Conservation (phyloP, 2,888 invertebrate genomes). For the Julus scandinavius region DNA sequence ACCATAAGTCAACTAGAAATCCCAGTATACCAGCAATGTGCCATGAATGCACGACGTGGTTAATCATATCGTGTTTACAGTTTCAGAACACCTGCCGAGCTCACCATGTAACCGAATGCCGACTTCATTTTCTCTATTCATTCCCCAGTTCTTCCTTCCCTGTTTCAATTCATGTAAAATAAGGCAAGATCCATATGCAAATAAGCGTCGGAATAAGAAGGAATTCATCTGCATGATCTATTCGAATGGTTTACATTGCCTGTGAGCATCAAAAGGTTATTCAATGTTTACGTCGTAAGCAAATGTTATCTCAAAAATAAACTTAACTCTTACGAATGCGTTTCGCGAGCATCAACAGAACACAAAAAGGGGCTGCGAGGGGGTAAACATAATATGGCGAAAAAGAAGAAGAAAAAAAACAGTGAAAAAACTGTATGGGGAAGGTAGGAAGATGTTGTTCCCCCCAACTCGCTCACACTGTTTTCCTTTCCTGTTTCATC, state of each 20-base stretch:
- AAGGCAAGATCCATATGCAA: conserved; percentile 46
- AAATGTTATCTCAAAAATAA: conserved; percentile 43
- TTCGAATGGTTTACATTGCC: conserved; percentile 42
- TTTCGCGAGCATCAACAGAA: conserved; percentile 26
- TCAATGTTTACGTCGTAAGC: conserved; percentile 43
- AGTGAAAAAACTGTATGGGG: neutral
- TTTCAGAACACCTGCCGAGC: neutral
- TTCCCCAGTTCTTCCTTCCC: neutral
- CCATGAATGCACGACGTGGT: no score
- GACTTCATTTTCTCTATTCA: neutral
- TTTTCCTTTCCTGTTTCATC: conserved; percentile 40
- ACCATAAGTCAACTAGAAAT: no score
- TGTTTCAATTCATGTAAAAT: conserved; percentile 34
- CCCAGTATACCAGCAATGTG: no score
- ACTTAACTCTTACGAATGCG: conserved; percentile 41
- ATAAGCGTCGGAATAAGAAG: conserved; percentile 41
- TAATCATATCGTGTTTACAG: neutral
- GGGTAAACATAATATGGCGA: neutral
- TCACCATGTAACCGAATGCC: neutral
- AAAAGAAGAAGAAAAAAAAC: neutral
- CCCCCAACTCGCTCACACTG: neutral
- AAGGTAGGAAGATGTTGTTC: neutral
- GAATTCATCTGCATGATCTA: conserved; percentile 45
- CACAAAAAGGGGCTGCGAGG: neutral
- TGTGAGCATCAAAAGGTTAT: conserved; percentile 43